These are phyloP conservation scores for Emydocephalus ijimae DNA, from an alignment of 2,113 vertebrate genomes.

Conservation along the genomic window DNA sequence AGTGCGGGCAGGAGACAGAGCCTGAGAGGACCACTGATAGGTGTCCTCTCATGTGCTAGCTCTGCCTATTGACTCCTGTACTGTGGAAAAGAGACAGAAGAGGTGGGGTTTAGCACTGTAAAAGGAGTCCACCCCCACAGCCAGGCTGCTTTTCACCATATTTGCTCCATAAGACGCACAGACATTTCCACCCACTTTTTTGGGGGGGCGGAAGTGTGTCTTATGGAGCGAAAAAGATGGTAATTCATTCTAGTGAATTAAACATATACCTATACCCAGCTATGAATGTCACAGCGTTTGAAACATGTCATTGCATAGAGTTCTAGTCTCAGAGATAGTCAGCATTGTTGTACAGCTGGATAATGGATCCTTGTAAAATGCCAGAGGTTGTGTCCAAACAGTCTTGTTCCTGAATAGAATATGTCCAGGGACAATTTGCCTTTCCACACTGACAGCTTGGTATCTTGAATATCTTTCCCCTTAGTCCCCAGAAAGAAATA, in stretches of 20 bases:
- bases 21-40: too few species aligned
- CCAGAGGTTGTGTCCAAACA: conserved; percentile 72
- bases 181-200: too few species aligned
- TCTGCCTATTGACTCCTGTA: too few species aligned
- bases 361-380: conserved; percentile 52
- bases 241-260: neutral
- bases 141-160: too few species aligned
- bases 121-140: too few species aligned
- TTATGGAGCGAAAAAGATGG: too few species aligned
- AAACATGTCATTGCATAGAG: conserved; percentile 14
- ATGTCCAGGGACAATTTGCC: conserved; percentile 53
- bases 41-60: too few species aligned
- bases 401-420: conserved; percentile 68
- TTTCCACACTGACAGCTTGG: conserved; percentile 75
- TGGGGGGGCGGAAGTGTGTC: too few species aligned
- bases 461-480: conserved; percentile 72
- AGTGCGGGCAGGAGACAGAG: too few species aligned
- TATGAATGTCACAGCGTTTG: neutral
- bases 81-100: too few species aligned
- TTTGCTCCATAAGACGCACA: too few species aligned
- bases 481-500: conserved; percentile 72
- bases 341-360: neutral
- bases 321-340: conserved; percentile 25
- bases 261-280: neutral
- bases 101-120: too few species aligned